Percentiles rank a stretch among this genome's conserved stretches.
phyloP scores from a whole-genome alignment of 2,888 invertebrate species.

The Caenorhabditis virilis region DNA sequence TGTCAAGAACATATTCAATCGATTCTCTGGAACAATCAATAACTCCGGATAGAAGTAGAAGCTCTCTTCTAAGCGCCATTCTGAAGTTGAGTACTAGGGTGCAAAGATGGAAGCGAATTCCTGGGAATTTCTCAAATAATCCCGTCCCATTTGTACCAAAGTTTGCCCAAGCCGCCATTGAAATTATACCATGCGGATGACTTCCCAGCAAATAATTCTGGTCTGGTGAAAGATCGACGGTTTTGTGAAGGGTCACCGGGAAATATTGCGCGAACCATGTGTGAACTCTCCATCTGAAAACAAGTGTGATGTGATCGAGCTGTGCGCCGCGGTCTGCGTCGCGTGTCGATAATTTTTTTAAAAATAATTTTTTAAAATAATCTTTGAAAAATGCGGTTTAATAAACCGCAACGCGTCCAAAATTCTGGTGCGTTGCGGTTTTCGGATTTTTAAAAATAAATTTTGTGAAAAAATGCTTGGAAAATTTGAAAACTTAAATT shows the following conservation, averaged over 20 bases:
- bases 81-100: slow-evolving; percentile 40
- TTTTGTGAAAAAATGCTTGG: too few relatives aligned
- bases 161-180: slow-evolving; percentile 80
- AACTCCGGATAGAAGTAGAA: slow-evolving; percentile 69
- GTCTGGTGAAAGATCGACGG: slow-evolving; percentile 75
- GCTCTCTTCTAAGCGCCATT: slow-evolving; percentile 35
- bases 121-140: slow-evolving; percentile 66
- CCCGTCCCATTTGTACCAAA: slow-evolving; percentile 77
- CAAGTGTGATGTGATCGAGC: too few relatives aligned
- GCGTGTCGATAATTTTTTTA: too few relatives aligned
- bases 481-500: too few relatives aligned
- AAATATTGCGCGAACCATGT: slow-evolving; percentile 79
- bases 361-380: too few relatives aligned
- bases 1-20: slow-evolving; percentile 28
- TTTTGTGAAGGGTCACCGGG: slow-evolving; percentile 82
- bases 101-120: slow-evolving; percentile 37
- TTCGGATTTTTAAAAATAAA: too few relatives aligned
- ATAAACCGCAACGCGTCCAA: too few relatives aligned
- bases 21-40: slow-evolving; percentile 29
- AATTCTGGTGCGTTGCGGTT: too few relatives aligned
- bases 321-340: too few relatives aligned
- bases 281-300: slow-evolving; percentile 74
- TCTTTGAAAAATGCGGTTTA: too few relatives aligned
- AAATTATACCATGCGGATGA: slow-evolving; percentile 89
- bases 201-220: slow-evolving; percentile 73